phyloP scores from a whole-genome alignment of 1,140 invertebrate genomes.

The Brachionus plicatilis region DNA sequence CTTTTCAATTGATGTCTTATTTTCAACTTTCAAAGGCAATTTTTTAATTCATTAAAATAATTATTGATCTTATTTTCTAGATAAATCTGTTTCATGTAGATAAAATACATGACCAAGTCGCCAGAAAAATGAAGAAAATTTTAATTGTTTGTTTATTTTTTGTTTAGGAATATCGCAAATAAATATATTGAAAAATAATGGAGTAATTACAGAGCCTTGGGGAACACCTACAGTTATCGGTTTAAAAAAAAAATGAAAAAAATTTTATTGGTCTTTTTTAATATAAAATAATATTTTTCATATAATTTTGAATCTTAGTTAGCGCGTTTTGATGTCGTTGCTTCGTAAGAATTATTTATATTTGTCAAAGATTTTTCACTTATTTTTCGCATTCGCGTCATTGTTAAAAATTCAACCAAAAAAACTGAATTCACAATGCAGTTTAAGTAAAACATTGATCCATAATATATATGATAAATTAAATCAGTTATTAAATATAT shows the following conservation, averaged over 20 bases:
- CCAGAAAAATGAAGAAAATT: too few species aligned
- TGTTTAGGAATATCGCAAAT: too few species aligned
- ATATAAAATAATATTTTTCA: background rate
- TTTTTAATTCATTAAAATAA: too few species aligned
- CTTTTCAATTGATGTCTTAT: too few species aligned
- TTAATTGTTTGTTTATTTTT: too few species aligned
- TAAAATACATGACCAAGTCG: too few species aligned
- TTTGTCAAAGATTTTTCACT: background rate
- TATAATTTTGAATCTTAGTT: background rate
- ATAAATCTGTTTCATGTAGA: too few species aligned
- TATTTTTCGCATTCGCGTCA: background rate
- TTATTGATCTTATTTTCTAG: too few species aligned
- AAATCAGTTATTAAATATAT: background rate
- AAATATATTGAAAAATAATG: too few species aligned
- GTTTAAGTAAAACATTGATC: conserved; percentile 1
- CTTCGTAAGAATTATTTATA: background rate
- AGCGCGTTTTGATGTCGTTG: background rate
- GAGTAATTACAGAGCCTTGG: too few species aligned
- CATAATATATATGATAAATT: background rate
- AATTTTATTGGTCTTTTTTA: background rate
- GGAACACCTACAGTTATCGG: too few species aligned
- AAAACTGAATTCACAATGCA: background rate
- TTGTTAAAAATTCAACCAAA: background rate
- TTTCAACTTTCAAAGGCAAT: too few species aligned
- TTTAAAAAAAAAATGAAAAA: background rate